A percentile compares a stretch with the other conserved stretches of the same genome.
These are phyloP conservation scores for Aegithalos caudatus DNA, from an alignment of 2,113 vertebrate genomes.

Conservation along the genomic window DNA sequence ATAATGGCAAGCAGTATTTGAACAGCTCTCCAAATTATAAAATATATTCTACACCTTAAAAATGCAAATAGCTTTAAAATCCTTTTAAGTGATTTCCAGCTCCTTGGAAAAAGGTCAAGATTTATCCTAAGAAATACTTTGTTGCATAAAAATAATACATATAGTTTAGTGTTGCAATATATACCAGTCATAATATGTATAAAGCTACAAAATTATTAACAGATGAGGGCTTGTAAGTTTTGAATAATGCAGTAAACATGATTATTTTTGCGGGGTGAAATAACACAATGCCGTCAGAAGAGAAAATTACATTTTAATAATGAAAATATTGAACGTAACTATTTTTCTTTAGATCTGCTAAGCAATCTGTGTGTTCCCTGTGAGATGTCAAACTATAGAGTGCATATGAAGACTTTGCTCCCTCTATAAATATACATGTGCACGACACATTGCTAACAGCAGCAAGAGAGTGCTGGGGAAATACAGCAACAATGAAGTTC, in stretches of 20 bases:
- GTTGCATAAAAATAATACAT: background rate
- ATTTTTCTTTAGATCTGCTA: constrained; percentile 60
- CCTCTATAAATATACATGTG: constrained; percentile 70
- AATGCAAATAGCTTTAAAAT: constrained; percentile 6
- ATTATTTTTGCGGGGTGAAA: constrained; percentile 1
- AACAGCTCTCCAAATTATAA: constrained; percentile 13
- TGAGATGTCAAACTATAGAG: constrained; percentile 45
- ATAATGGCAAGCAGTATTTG: background rate
- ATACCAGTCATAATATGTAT: background rate
- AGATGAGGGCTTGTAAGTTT: constrained; percentile 2
- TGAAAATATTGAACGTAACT: constrained; percentile 54
- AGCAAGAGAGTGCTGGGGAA: constrained; percentile 50
- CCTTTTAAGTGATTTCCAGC: background rate
- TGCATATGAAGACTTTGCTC: constrained; percentile 38
- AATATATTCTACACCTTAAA: constrained; percentile 3
- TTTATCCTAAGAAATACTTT: background rate
- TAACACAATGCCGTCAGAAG: background rate
- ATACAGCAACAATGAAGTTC: constrained; percentile 64
- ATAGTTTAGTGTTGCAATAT: background rate
- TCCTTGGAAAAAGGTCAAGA: background rate
- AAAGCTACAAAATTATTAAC: constrained; percentile 9
- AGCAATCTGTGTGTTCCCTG: constrained; percentile 54
- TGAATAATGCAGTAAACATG: constrained; percentile 4
- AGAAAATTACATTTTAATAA: constrained; percentile 48
- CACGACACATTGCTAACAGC: constrained; percentile 56